A percentile compares a stretch with the other conserved stretches of the same genome.
Evolutionary conservation across 2,113 vertebrate species (phyloP).

Genomic region (Lichenostomus cassidix): DNA sequence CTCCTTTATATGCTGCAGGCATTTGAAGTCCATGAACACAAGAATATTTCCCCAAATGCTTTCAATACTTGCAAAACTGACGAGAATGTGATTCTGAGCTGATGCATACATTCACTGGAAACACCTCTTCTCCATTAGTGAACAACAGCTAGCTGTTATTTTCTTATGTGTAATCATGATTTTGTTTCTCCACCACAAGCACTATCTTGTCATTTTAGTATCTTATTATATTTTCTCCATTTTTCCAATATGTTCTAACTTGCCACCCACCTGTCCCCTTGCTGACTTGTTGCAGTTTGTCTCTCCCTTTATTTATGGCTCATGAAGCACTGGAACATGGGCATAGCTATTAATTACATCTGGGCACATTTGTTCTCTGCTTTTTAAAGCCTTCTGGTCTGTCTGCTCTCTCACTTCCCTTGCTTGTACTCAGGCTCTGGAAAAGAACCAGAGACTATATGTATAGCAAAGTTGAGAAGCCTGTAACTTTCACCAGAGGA

Average conservation of each 20-base stretch:
- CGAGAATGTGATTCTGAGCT: not conserved
- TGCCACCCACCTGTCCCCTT: not conserved
- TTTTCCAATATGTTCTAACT: not conserved
- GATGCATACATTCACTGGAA: not conserved
- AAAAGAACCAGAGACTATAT: not conserved
- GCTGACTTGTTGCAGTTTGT: not conserved
- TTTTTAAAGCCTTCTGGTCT: not conserved
- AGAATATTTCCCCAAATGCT: not conserved
- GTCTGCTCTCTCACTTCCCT: not conserved
- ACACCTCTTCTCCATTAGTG: not conserved
- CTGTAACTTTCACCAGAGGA: not conserved
- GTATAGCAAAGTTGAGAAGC: not conserved
- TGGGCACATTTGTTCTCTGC: not conserved
- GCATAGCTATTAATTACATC: not conserved
- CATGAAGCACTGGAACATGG: not conserved
- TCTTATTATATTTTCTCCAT: not conserved
- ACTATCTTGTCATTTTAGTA: not conserved
- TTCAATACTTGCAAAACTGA: not conserved
- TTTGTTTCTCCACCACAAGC: not conserved
- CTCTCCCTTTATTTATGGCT: not conserved
- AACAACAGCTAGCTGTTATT: not conserved
- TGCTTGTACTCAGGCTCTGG: not conserved
- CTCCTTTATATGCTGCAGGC: not conserved
- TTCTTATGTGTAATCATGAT: not conserved
- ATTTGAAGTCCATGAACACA: not conserved